Conservation (phyloP, 2,888 invertebrate species). For the Dynastes tityus region DNA sequence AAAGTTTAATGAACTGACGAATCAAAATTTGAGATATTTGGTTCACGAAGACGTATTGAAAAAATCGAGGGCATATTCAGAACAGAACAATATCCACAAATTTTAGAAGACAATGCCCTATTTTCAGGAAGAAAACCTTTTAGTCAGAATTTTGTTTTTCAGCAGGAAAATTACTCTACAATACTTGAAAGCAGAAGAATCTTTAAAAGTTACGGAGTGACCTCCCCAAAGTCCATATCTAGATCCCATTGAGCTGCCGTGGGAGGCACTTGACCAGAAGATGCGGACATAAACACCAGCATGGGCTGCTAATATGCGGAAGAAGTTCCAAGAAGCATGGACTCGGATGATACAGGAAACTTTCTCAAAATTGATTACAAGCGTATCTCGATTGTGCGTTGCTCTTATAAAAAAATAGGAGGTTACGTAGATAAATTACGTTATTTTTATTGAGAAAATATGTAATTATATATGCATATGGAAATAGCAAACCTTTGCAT, state of each 20-base stretch:
- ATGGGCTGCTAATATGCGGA: not conserved
- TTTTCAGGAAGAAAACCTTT: too few relatives aligned
- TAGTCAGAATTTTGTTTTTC: too few relatives aligned
- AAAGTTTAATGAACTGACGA: too few relatives aligned
- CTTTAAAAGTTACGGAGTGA: not conserved
- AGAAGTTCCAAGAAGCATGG: not conserved
- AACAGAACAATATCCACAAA: too few relatives aligned
- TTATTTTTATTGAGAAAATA: too few relatives aligned
- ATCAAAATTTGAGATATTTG: too few relatives aligned
- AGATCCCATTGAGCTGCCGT: not conserved
- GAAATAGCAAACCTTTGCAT: too few relatives aligned
- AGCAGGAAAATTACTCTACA: too few relatives aligned
- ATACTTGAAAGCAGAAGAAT: not conserved
- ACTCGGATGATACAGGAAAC: not conserved
- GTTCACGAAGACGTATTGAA: too few relatives aligned
- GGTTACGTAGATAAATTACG: not conserved
- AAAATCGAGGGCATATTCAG: too few relatives aligned
- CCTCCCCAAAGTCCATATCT: not conserved
- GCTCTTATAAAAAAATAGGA: not conserved
- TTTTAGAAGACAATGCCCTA: too few relatives aligned
- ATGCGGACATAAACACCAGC: not conserved
- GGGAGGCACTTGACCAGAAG: not conserved
- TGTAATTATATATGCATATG: too few relatives aligned
- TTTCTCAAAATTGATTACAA: not conserved
- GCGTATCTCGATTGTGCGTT: not conserved